These are phyloP conservation scores for Helicoverpa assulta DNA, from an alignment of 2,888 invertebrate species.

Conservation along the genomic window DNA sequence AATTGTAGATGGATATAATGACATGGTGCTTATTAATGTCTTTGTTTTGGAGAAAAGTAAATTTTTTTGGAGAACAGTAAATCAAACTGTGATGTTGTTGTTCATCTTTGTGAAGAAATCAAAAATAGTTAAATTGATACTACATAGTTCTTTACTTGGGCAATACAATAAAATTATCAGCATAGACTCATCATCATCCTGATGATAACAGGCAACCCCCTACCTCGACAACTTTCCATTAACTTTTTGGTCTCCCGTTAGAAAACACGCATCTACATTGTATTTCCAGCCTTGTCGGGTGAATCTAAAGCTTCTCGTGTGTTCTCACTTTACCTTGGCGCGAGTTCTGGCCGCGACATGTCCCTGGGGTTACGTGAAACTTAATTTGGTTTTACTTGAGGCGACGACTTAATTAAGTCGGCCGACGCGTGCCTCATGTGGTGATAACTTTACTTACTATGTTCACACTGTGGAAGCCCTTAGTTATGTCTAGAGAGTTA, in stretches of 20 bases:
- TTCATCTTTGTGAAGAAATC: too few relatives aligned
- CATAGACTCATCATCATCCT: too few relatives aligned
- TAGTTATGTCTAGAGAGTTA: slow-evolving; percentile 7
- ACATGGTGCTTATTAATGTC: too few relatives aligned
- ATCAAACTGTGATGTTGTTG: too few relatives aligned
- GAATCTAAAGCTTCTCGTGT: slow-evolving; percentile 31
- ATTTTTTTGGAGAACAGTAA: too few relatives aligned
- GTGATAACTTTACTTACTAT: slow-evolving; percentile 42
- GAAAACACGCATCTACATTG: not conserved
- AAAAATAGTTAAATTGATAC: too few relatives aligned
- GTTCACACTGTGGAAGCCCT: slow-evolving; percentile 29
- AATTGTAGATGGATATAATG: too few relatives aligned
- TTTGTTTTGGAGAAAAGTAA: too few relatives aligned
- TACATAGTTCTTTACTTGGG: too few relatives aligned
- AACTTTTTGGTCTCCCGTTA: not conserved
- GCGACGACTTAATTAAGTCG: slow-evolving; percentile 80
- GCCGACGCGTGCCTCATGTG: slow-evolving; percentile 48
- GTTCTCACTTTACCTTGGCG: slow-evolving; percentile 40
- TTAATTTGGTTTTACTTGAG: slow-evolving; percentile 79
- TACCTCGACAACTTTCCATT: not conserved
- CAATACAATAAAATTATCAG: too few relatives aligned
- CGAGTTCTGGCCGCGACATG: slow-evolving; percentile 56
- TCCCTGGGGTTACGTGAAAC: slow-evolving; percentile 75
- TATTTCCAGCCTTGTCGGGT: slow-evolving; percentile 9
- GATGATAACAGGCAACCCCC: too few relatives aligned